Evolutionary conservation across 1,140 invertebrate species (phyloP), one percentile per base, ranked within the genome.

Genomic region (Tribolium madens): DNA sequence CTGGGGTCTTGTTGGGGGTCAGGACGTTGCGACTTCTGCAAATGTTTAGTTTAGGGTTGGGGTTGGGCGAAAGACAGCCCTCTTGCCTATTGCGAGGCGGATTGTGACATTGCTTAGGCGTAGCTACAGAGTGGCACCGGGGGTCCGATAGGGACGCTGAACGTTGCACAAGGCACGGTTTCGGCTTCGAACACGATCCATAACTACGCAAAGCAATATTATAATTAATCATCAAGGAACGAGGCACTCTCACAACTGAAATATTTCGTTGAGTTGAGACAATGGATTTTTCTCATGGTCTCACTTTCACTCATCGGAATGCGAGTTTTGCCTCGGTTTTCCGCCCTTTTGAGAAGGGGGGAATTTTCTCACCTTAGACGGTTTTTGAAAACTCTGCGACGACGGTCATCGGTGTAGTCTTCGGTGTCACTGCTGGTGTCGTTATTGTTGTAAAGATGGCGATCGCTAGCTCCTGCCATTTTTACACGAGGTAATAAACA

Each of bases 101-200:
- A 82, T 87, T 83, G 81, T 87, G 87, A 76, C 85, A 82, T 83
- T 88, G 87, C 81, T 88, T 88, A 78, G 87, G 86, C 79, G 87
- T 84, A 83, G 87, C 85, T 80, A 88, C 87, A 80, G 87, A 87
- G 85, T 88, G 87, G 83, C 86, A 86, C 74, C 88, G 85, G 76
- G 87, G 87, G 80, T 89, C 87, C 84, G 84, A 85, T 83, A 87
- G 88, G 82, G 88, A 90, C 84, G 87, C 86, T 83, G 82, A 84
- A 31, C 90, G 88, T 84, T 92, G 92, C 77, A 93, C 92, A 85
- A 94, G 88, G 88, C 92, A 93, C 82, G 93, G 90, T 87, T 94
- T 94, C 81, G 91, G 92, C 87, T 92, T 92, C 72, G 91, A 89
- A 79, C 89, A 89, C 81, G 89, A 89, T 86, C 88, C 89, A 89